A percentile compares a stretch with the other conserved stretches of the same genome.
phyloP scores from a whole-genome alignment of 2,888 invertebrate species.

The Cryptocephalus moraei region DNA sequence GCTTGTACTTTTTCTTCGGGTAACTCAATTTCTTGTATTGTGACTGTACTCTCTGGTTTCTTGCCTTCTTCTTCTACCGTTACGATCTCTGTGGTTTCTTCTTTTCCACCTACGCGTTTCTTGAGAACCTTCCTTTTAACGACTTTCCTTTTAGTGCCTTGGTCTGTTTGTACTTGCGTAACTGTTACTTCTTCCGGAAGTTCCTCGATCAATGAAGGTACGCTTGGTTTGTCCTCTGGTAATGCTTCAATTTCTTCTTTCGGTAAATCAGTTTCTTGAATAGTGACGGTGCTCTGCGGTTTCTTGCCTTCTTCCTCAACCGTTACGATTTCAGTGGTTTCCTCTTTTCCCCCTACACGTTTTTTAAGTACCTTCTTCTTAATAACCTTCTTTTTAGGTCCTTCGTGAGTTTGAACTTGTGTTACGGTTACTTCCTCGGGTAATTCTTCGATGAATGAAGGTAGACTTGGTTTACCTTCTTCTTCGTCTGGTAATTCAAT shows the following conservation, averaged over 20 bases:
- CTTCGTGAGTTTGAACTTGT: constrained; percentile 12
- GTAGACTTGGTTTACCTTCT: constrained; percentile 11
- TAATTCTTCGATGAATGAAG: constrained; percentile 28
- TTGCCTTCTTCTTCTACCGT: constrained; percentile 24
- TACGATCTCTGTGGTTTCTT: constrained; percentile 34
- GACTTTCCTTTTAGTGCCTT: constrained; percentile 7
- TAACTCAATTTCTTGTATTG: constrained; percentile 27
- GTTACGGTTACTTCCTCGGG: constrained; percentile 18
- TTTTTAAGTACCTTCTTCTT: constrained; percentile 21
- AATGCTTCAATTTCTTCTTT: too few species aligned
- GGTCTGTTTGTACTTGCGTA: constrained; percentile 27
- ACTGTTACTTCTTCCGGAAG: constrained; percentile 22
- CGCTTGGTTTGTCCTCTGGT: constrained; percentile 12
- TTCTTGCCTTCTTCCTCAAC: constrained; percentile 23
- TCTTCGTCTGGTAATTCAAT: constrained; percentile 21
- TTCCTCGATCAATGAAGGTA: constrained; percentile 14
- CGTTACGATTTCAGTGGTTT: constrained; percentile 33
- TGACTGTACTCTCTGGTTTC: constrained; percentile 31
- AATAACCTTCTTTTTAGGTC: constrained; percentile 16
- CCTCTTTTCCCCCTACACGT: constrained; percentile 30
- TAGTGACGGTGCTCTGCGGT: constrained; percentile 31
- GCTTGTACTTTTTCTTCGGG: constrained; percentile 30
- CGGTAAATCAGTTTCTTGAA: constrained; percentile 24
- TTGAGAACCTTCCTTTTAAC: constrained; percentile 13
- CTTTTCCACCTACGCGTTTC: constrained; percentile 31